Conservation (phyloP, 2,113 vertebrate genomes). For the Apteryx mantelli region DNA sequence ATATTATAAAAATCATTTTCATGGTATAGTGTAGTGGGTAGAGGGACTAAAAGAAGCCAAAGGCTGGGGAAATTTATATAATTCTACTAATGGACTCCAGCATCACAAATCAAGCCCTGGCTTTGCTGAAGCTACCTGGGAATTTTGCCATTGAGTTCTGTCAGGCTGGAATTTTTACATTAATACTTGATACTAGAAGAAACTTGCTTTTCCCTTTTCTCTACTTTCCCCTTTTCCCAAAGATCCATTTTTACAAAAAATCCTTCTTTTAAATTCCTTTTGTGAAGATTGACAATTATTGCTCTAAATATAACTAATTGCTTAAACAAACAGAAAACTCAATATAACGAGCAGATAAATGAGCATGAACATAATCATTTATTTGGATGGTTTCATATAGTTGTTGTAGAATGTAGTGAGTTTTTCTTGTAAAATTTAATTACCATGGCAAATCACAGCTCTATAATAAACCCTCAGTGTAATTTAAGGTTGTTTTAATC, state of each 20-base stretch:
- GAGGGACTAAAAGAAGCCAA: background rate
- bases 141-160: background rate
- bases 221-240: background rate
- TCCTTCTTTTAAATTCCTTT: background rate
- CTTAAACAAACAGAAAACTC: constrained; percentile 11
- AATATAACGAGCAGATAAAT: constrained; percentile 28
- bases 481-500: constrained; percentile 21
- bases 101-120: background rate
- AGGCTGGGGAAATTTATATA: background rate
- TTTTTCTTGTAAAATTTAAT: constrained; percentile 31
- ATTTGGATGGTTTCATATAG: constrained; percentile 35
- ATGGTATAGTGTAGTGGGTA: background rate
- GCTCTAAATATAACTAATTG: constrained; percentile 24
- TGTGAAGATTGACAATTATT: background rate
- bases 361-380: background rate
- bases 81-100: background rate
- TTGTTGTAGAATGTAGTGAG: background rate
- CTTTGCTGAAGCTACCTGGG: background rate
- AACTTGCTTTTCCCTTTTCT: background rate
- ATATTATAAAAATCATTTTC: background rate
- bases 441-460: background rate
- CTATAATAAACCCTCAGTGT: background rate
- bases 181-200: background rate
- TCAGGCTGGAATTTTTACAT: background rate
- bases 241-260: background rate